Evolutionary conservation across 2,888 invertebrate genomes (phyloP).

Genomic region (Ophioninae sp.): DNA sequence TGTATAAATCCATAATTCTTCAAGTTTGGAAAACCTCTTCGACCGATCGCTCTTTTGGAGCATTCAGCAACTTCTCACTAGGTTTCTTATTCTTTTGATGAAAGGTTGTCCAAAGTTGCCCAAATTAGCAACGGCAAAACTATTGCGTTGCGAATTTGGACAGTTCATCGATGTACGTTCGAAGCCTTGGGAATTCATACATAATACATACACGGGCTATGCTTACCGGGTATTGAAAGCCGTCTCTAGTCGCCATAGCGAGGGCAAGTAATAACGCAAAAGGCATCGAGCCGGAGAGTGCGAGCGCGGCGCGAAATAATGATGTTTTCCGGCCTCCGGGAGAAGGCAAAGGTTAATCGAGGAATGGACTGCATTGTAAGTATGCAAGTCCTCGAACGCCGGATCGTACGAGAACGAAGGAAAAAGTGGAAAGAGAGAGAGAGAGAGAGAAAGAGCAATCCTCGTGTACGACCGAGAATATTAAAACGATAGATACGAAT

Average conservation of each 20-base stretch:
- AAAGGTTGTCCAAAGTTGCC: not conserved
- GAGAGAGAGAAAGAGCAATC: constrained; percentile 17
- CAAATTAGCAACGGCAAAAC: not conserved
- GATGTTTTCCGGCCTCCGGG: constrained; percentile 62
- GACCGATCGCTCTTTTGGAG: no score
- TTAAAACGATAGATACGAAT: constrained; percentile 25
- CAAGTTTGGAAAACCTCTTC: no score
- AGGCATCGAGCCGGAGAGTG: constrained; percentile 20
- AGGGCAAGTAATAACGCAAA: constrained; percentile 48
- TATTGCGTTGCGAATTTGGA: not conserved
- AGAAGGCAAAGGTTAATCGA: constrained; percentile 67
- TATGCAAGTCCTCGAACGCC: constrained; percentile 57
- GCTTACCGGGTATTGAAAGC: not conserved
- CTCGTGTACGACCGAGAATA: constrained; percentile 10
- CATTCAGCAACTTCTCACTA: no score
- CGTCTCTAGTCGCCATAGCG: constrained; percentile 22
- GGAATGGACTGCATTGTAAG: constrained; percentile 62
- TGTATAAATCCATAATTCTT: no score
- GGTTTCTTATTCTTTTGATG: not conserved
- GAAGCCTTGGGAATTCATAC: not conserved
- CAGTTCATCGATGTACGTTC: not conserved
- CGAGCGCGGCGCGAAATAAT: constrained; percentile 50
- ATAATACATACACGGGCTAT: not conserved
- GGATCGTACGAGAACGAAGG: constrained; percentile 39
- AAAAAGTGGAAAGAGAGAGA: constrained; percentile 35